Base-by-base conservation (phyloP, 2,113 vertebrate genomes). In the Agapornis roseicollis region DNA sequence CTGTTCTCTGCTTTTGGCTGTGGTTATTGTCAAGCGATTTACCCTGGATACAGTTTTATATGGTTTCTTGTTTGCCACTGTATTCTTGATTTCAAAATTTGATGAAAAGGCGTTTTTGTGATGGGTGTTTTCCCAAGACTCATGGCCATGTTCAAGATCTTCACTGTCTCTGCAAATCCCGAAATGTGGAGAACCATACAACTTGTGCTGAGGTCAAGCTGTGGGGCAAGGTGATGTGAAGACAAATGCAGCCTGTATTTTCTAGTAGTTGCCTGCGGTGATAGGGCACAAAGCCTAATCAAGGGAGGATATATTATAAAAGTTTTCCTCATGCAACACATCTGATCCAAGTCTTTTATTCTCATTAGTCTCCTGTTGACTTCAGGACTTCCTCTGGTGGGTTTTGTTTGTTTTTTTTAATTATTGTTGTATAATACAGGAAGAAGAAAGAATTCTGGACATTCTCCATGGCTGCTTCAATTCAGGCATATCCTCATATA, bases 171-270 rank as follows among this genome's bases (percentile, higher is more conserved):
- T 78, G 69, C 33, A 76, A 81, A 29, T 74, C 33, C 37, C 20
- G 7, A 46, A 16, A 4, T 1, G 0, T 71, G 42, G 42, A 35
- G 33, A 78, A 15, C 12, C 10, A 1, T 19, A 10, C 13, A 6
- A 5, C 72, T 65, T 29, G 24, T 56, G 18, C 33, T 65, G 52
- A 4, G 5, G 28, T 49, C 6, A 37, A 61, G 41, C 28, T 56
- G 31, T 29, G 8, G 70, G 41, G 27, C 35, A 77, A 35, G 49
- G 17, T 14, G 10, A 20, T 39, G 11, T 39, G 35, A n/a, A 66
- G 17, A 47, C 46, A 91, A 50, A 73, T 55, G 42, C 9, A 16
- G 81, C 39, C 39, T 56, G 23, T 64, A 17, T 76, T 74, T 84
- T 89, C 39, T 79, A 19, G 39, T 42, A 35, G 39, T 55, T 74